phyloP scores from a whole-genome alignment of 2,113 vertebrate genomes.

The Heteronetta atricapilla region DNA sequence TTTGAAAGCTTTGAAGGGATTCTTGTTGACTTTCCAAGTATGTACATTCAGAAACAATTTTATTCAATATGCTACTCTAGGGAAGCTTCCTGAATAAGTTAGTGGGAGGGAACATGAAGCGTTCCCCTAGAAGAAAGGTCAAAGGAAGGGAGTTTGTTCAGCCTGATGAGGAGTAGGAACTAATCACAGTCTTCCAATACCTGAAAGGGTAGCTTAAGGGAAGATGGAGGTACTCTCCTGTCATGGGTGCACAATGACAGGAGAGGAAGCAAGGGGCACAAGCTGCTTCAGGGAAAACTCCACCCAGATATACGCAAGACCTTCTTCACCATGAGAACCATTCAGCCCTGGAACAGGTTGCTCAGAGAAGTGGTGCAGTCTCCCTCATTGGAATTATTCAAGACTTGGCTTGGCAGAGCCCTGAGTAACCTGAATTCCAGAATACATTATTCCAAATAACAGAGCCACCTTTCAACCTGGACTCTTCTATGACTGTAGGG shows the following conservation, averaged over 20 bases:
- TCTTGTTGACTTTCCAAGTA: background rate
- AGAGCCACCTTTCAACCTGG: background rate
- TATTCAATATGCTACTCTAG: background rate
- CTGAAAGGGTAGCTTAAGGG: background rate
- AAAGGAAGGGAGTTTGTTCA: background rate
- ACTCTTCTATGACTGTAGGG: background rate
- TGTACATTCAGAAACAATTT: background rate
- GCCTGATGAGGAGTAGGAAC: background rate
- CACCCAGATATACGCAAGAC: background rate
- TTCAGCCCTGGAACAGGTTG: background rate
- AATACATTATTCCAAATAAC: background rate
- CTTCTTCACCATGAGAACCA: background rate
- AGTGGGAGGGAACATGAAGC: background rate
- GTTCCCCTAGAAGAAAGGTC: background rate
- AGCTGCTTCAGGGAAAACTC: background rate
- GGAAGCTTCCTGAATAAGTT: background rate
- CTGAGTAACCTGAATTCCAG: background rate
- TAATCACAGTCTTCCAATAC: background rate
- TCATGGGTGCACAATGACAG: background rate
- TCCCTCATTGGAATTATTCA: background rate
- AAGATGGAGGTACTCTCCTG: background rate
- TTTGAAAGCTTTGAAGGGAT: background rate
- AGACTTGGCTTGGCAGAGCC: background rate
- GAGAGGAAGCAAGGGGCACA: background rate
- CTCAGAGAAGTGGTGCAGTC: background rate